Evolutionary conservation across 2,113 vertebrate genomes (phyloP).

Genomic region (Platichthys stellatus): DNA sequence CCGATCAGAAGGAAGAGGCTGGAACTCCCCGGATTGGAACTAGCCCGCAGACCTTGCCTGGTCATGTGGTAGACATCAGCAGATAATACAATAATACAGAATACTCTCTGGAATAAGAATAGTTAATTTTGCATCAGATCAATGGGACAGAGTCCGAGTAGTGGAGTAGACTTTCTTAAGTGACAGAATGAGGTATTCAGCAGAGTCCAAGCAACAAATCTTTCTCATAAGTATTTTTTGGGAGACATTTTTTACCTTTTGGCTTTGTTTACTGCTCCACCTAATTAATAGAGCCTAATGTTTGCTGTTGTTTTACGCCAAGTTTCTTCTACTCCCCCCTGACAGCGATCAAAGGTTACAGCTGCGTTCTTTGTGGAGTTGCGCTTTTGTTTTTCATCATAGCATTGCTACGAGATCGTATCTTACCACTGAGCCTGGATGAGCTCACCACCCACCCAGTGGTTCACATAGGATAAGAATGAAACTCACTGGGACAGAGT

Average conservation of each 20-base stretch:
- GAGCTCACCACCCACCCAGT: slow-evolving; percentile 49
- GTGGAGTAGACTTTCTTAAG: neutral
- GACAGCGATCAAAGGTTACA: slow-evolving; percentile 40
- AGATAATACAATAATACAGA: too few species aligned
- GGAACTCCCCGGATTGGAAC: too few species aligned
- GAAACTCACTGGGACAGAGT: neutral
- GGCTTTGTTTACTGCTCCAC: neutral
- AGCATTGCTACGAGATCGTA: slow-evolving; percentile 29
- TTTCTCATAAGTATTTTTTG: neutral
- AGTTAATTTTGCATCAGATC: too few species aligned
- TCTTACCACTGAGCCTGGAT: slow-evolving; percentile 55
- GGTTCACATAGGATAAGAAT: slow-evolving; percentile 9
- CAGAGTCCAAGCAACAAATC: neutral
- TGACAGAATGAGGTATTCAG: neutral
- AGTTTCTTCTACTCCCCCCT: neutral
- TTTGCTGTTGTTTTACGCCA: slow-evolving; percentile 39
- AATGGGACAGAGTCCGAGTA: neutral
- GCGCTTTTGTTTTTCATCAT: too few species aligned
- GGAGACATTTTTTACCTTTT: neutral
- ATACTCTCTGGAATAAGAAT: too few species aligned
- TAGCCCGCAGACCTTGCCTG: too few species aligned
- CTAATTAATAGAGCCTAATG: slow-evolving; percentile 8
- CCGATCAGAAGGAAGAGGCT: too few species aligned
- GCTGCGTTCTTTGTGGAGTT: slow-evolving; percentile 28
- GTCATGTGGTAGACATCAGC: too few species aligned